phyloP scores from a whole-genome alignment of 2,113 vertebrate species.

The Meriones unguiculatus region DNA sequence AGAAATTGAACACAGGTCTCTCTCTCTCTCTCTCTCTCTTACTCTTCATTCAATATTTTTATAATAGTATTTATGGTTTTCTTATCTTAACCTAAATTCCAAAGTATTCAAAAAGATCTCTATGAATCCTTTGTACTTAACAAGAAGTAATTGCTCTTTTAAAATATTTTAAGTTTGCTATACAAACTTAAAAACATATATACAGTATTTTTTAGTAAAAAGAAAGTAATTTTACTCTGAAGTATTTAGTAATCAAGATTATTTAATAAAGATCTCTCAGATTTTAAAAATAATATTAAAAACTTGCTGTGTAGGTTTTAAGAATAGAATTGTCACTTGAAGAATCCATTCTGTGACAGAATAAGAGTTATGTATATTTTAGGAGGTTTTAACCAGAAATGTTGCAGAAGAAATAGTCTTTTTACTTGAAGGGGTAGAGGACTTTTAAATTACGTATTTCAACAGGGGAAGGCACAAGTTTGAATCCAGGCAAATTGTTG shows the following conservation, averaged over 20 bases:
- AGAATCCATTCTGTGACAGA: conserved; percentile 67
- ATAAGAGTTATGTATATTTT: conserved; percentile 76
- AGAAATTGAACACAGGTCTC: not conserved
- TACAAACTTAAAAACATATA: not conserved
- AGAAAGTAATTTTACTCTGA: conserved; percentile 12
- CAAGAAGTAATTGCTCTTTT: not conserved
- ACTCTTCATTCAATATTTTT: conserved; percentile 40
- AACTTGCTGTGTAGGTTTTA: not conserved
- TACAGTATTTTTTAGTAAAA: not conserved
- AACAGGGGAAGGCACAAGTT: conserved; percentile 85
- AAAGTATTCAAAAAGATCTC: not conserved
- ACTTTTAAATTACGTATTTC: conserved; percentile 78
- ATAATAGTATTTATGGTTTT: not conserved
- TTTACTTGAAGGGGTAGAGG: conserved; percentile 75
- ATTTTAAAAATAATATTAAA: conserved; percentile 37
- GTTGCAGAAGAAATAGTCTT: conserved; percentile 84
- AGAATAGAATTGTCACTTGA: conserved; percentile 22
- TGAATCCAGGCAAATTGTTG: conserved; percentile 88
- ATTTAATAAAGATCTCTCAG: not conserved
- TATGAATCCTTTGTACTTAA: not conserved
- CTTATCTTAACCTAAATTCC: not conserved
- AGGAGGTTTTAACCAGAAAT: conserved; percentile 85
- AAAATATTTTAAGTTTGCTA: conserved; percentile 47
- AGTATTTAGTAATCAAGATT: not conserved
- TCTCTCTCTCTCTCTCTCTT: not conserved